phyloP scores from a whole-genome alignment of 2,113 vertebrate species.

The Sebastes schlegelii region DNA sequence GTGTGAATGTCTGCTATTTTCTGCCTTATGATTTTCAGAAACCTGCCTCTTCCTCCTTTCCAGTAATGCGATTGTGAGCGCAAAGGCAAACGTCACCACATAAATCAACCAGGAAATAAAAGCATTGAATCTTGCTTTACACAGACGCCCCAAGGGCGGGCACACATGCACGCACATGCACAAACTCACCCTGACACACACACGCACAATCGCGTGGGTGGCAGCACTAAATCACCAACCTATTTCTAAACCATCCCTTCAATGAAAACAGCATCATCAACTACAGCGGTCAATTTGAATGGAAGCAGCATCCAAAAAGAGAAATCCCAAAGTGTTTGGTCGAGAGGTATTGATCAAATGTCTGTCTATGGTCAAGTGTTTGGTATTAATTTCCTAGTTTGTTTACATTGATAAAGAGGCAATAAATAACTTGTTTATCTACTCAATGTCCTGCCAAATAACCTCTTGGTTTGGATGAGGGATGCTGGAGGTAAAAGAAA shows the following conservation, averaged over 20 bases:
- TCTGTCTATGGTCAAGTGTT: constrained; percentile 46
- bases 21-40: constrained; percentile 25
- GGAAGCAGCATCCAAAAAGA: constrained; percentile 27
- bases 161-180: not conserved
- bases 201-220: not conserved
- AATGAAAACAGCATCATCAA: constrained; percentile 52
- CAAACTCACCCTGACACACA: not conserved
- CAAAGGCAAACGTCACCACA: constrained; percentile 72
- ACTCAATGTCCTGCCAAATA: constrained; percentile 35
- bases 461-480: constrained; percentile 1
- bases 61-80: constrained; percentile 73
- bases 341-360: constrained; percentile 50
- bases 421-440: constrained; percentile 58
- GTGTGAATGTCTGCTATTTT: constrained; percentile 12
- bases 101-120: constrained; percentile 77
- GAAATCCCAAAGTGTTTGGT: constrained; percentile 29
- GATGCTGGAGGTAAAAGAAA: constrained; percentile 20
- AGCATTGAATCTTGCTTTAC: constrained; percentile 61
- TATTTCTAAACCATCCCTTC: constrained; percentile 31
- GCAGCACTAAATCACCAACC: constrained; percentile 53
- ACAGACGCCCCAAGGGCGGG: constrained; percentile 68
- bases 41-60: constrained; percentile 36
- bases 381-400: constrained; percentile 52
- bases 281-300: constrained; percentile 30
- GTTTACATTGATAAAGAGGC: constrained; percentile 47